Conservation (phyloP, 2,888 invertebrate species). For the Onchidella celtica region DNA sequence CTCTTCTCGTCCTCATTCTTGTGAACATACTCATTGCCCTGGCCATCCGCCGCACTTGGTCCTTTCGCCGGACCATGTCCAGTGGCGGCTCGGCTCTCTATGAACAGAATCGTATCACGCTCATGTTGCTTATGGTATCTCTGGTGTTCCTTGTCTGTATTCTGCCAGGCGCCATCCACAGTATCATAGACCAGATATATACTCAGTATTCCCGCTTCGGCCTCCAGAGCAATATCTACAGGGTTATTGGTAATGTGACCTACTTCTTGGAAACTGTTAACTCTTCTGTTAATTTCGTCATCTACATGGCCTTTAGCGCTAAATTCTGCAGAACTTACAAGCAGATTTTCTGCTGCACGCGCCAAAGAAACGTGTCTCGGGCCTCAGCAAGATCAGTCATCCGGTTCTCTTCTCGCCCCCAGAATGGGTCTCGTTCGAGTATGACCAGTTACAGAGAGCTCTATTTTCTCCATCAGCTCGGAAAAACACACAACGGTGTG, state of each 20-base stretch:
- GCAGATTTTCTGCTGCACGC: constrained; percentile 68
- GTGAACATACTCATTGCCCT: constrained; percentile 65
- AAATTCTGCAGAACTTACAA: constrained; percentile 67
- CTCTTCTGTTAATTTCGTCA: constrained; percentile 72
- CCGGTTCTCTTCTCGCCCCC: constrained; percentile 46
- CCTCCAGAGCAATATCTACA: constrained; percentile 59
- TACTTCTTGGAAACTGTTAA: constrained; percentile 71
- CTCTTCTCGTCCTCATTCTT: constrained; percentile 62
- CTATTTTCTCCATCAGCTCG: constrained; percentile 44
- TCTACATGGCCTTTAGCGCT: constrained; percentile 72
- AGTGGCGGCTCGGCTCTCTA: constrained; percentile 38
- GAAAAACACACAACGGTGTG: constrained; percentile 14
- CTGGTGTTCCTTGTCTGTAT: constrained; percentile 71
- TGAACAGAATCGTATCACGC: constrained; percentile 67
- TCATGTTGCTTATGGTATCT: constrained; percentile 70
- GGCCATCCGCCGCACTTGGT: constrained; percentile 64
- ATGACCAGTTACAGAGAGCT: constrained; percentile 46
- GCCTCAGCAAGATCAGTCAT: constrained; percentile 45
- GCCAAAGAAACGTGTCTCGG: constrained; percentile 14
- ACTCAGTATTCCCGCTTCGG: constrained; percentile 63
- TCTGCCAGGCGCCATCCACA: constrained; percentile 71
- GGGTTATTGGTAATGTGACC: constrained; percentile 62
- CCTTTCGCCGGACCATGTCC: constrained; percentile 53
- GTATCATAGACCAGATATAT: constrained; percentile 60
- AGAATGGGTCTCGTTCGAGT: constrained; percentile 36